A percentile compares a stretch with the other conserved stretches of the same genome.
Evolutionary conservation across 2,113 vertebrate genomes (phyloP).

Genomic region (Ciconia boyciana): DNA sequence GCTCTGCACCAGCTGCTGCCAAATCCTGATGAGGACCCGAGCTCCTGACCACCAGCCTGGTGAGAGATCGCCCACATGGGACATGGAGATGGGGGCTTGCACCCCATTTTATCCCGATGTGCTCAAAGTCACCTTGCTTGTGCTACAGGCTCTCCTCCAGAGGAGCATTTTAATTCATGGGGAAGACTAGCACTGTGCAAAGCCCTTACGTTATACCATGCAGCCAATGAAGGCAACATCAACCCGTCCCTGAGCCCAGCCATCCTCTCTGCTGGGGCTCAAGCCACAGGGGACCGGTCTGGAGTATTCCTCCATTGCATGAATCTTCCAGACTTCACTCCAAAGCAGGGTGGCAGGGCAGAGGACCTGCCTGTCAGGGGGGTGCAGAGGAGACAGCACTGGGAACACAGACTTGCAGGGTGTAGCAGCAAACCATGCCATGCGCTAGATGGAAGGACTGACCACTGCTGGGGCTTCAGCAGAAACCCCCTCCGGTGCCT

Average conservation of each 20-base stretch:
- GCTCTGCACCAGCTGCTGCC: neutral
- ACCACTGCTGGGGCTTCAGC: neutral
- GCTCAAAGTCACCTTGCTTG: neutral
- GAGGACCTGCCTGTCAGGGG: neutral
- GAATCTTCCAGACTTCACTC: neutral
- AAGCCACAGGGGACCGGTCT: neutral
- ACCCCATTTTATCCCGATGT: neutral
- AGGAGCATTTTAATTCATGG: neutral
- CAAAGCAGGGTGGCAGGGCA: neutral
- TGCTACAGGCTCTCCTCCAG: neutral
- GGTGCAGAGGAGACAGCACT: fast-evolving
- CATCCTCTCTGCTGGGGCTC: neutral
- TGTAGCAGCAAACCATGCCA: neutral
- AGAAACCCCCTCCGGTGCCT: neutral
- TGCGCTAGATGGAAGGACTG: neutral
- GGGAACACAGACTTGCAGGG: neutral
- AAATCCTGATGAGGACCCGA: neutral
- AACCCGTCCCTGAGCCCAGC: neutral
- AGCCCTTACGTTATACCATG: neutral
- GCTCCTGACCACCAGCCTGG: neutral
- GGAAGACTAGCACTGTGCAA: fast-evolving
- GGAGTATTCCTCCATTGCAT: neutral
- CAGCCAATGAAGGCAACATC: neutral
- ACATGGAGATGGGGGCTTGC: neutral
- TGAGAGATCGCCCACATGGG: neutral